These are phyloP conservation scores for Diphyllodes magnificus DNA, from an alignment of 2,113 vertebrate species.

Conservation along the genomic window DNA sequence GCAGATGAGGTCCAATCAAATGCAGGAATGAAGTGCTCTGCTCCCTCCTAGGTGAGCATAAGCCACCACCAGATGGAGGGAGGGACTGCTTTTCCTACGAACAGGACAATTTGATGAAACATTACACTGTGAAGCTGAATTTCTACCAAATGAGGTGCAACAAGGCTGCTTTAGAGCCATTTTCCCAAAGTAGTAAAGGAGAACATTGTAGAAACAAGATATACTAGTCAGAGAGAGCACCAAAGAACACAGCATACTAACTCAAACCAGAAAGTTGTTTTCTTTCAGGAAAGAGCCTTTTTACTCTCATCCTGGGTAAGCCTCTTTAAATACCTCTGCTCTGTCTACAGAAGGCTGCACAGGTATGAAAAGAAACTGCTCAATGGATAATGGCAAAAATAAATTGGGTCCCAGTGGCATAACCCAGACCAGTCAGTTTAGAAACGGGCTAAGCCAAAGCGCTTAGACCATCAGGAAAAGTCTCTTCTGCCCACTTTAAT, in stretches of 20 bases:
- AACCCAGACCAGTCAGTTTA: neutral
- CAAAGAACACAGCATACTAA: neutral
- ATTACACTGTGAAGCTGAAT: neutral
- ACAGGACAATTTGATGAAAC: constrained; percentile 35
- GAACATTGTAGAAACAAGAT: neutral
- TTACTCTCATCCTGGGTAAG: neutral
- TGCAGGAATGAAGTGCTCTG: neutral
- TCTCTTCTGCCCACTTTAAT: neutral
- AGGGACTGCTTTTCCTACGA: constrained; percentile 6
- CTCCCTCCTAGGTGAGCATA: neutral
- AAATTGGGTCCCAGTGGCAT: neutral
- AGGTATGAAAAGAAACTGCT: neutral
- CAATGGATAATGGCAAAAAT: neutral
- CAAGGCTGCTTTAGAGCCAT: neutral
- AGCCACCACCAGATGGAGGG: constrained; percentile 12
- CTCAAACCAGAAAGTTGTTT: neutral
- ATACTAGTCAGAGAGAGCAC: neutral
- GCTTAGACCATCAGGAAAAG: neutral
- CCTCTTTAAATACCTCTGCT: neutral
- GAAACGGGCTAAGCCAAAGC: neutral
- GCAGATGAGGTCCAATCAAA: neutral
- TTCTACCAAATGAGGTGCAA: constrained; percentile 13
- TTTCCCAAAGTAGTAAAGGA: neutral
- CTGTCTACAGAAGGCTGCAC: neutral
- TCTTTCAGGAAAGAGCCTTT: neutral